Percentiles rank a stretch among this genome's conserved stretches.
phyloP scores from a whole-genome alignment of 2,797 vertebrate genomes.

The Todus mexicanus region DNA sequence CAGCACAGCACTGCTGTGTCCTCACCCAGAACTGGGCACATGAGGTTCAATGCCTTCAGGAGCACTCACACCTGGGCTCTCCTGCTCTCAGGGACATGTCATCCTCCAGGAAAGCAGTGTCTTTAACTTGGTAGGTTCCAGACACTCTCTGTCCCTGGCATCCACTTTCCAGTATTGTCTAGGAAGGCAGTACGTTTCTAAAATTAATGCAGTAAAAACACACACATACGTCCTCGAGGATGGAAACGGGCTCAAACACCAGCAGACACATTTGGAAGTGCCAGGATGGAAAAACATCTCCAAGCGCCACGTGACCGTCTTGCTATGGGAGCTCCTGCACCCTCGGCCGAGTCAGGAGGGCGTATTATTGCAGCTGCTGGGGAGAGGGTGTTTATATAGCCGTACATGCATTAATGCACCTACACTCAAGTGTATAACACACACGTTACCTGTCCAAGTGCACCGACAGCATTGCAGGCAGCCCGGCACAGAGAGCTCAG shows the following conservation, averaged over 20 bases:
- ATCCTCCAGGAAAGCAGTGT: neutral
- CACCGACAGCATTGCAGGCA: accelerated
- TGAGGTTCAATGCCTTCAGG: neutral
- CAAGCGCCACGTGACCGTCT: accelerated
- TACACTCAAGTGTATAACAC: accelerated
- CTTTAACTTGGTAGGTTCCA: neutral
- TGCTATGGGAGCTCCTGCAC: neutral
- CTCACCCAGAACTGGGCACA: neutral
- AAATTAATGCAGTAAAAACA: neutral
- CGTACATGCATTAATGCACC: neutral
- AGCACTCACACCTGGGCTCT: accelerated
- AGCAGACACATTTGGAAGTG: neutral
- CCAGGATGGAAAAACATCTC: neutral
- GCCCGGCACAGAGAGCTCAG: accelerated
- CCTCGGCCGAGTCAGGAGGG: neutral
- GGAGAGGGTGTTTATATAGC: neutral
- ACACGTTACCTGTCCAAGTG: accelerated
- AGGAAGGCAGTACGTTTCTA: neutral
- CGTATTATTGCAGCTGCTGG: neutral
- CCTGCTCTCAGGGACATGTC: neutral
- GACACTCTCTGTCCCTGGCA: neutral
- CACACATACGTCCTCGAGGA: neutral
- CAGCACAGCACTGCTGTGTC: neutral
- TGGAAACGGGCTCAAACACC: neutral
- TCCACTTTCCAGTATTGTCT: neutral